Conservation (phyloP, 2,113 vertebrate genomes). For the Semnornis frantzii region DNA sequence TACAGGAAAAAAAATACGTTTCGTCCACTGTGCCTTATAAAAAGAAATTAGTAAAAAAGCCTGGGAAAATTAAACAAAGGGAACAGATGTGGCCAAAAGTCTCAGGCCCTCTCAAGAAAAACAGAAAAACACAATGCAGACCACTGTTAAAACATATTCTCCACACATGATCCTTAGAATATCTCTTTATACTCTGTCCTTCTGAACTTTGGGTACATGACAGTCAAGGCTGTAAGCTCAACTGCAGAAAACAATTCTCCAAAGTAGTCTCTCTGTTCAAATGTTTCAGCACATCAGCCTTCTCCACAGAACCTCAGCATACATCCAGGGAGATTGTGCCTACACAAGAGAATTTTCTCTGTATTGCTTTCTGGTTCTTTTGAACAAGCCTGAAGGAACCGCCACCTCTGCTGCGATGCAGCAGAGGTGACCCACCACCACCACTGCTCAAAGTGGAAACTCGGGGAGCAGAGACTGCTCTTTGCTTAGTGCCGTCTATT, state of each 20-base stretch:
- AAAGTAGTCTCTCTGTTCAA: not conserved
- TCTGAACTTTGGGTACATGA: not conserved
- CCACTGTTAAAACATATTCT: not conserved
- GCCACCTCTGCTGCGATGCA: not conserved
- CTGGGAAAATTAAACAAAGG: not conserved
- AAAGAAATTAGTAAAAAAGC: not conserved
- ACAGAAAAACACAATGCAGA: not conserved
- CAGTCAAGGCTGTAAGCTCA: conserved; percentile 16
- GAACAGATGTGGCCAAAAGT: not conserved
- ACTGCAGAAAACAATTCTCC: conserved; percentile 12
- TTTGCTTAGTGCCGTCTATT: not conserved
- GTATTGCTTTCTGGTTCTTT: not conserved
- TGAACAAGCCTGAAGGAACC: not conserved
- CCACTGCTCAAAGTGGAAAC: fast-evolving
- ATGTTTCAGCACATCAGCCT: not conserved
- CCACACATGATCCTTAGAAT: not conserved
- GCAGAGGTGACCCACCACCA: not conserved
- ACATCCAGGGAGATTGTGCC: not conserved
- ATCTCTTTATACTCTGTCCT: not conserved
- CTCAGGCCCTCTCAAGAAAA: not conserved
- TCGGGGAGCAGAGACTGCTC: not conserved
- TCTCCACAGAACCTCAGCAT: not conserved
- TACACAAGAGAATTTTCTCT: not conserved
- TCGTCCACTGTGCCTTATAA: not conserved
- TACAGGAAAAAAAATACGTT: not conserved